A percentile compares a stretch with the other conserved stretches of the same genome.
These are phyloP conservation scores for Pelobates cultripes DNA, from an alignment of 2,797 vertebrate species.

Conservation along the genomic window DNA sequence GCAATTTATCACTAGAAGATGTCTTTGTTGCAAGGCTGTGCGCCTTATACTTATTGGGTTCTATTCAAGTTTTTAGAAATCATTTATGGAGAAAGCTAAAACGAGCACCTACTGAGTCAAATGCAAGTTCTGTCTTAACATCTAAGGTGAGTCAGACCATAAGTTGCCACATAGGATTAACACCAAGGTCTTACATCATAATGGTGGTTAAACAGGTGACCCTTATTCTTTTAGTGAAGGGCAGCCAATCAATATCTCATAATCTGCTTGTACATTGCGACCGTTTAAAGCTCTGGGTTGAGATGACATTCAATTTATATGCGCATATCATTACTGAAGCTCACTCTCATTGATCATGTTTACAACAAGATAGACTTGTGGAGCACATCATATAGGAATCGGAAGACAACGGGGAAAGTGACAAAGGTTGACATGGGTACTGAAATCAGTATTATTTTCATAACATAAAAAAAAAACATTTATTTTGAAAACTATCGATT, in stretches of 20 bases:
- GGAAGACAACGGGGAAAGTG: neutral
- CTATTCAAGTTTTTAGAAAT: constrained; percentile 44
- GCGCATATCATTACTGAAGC: constrained; percentile 27
- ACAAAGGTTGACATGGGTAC: neutral
- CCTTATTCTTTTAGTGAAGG: constrained; percentile 23
- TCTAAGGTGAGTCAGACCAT: neutral
- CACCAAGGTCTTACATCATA: constrained; percentile 13
- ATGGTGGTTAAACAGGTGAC: constrained; percentile 40
- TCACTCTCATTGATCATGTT: constrained; percentile 24
- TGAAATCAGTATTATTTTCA: neutral
- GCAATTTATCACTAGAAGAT: constrained; percentile 53
- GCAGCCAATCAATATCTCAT: constrained; percentile 36
- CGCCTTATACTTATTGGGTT: constrained; percentile 17
- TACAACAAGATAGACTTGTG: constrained; percentile 9
- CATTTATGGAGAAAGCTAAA: constrained; percentile 30
- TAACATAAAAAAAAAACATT: no score
- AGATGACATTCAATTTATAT: constrained; percentile 35
- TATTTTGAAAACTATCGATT: no score
- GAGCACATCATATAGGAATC: neutral
- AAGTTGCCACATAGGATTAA: constrained; percentile 11
- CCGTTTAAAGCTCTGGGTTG: constrained; percentile 13
- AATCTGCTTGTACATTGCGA: constrained; percentile 24
- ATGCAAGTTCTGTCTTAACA: constrained; percentile 40
- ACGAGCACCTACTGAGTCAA: constrained; percentile 46
- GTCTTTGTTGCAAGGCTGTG: constrained; percentile 41